phyloP scores from a whole-genome alignment of 2,113 vertebrate genomes.

The Dermatemys mawii region DNA sequence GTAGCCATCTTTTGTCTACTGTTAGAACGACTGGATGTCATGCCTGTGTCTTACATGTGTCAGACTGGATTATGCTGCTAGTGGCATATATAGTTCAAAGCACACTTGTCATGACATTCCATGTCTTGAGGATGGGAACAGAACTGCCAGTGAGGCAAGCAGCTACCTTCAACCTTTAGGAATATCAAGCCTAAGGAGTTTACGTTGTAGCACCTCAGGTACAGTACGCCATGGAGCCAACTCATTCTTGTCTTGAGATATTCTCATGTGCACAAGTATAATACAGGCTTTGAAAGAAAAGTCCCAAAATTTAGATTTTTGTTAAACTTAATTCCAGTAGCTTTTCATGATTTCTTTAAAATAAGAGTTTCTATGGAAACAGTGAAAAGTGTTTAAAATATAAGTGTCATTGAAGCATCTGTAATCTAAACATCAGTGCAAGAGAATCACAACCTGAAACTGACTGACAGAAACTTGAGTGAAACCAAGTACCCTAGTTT shows the following conservation, averaged over 20 bases:
- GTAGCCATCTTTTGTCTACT: neutral
- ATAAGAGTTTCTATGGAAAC: neutral
- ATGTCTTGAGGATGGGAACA: neutral
- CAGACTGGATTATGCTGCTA: neutral
- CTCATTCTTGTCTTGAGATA: neutral
- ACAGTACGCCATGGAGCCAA: constrained; percentile 17
- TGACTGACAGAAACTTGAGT: neutral
- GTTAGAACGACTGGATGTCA: neutral
- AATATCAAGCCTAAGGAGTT: constrained; percentile 23
- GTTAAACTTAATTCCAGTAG: neutral
- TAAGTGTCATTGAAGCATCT: neutral
- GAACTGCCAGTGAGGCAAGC: neutral
- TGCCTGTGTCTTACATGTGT: neutral
- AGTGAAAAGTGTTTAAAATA: neutral
- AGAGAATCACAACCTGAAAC: constrained; percentile 27
- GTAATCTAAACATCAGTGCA: neutral
- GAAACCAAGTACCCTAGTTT: constrained; percentile 4
- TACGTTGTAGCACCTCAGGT: constrained; percentile 53
- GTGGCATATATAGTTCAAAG: constrained; percentile 38
- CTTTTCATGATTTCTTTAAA: neutral
- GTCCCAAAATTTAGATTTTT: neutral
- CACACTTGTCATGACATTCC: constrained; percentile 5
- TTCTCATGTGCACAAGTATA: constrained; percentile 7
- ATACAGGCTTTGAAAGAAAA: neutral
- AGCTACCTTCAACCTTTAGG: constrained; percentile 6